Percentiles rank a stretch among this genome's conserved stretches.
phyloP scores from a whole-genome alignment of 2,113 vertebrate species.

The Poeciliopsis prolifica region DNA sequence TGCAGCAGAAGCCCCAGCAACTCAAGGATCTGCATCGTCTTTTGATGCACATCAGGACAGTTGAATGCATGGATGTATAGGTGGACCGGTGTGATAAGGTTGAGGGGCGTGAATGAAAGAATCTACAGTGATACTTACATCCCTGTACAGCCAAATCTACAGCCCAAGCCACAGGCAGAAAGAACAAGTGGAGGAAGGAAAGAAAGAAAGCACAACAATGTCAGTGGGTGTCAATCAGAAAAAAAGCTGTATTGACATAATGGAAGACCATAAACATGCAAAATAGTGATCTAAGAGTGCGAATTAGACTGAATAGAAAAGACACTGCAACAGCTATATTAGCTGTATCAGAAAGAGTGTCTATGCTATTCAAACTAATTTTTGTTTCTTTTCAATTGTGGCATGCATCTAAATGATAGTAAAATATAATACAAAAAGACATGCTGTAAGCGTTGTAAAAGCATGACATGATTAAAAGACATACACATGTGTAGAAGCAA shows the following conservation, averaged over 20 bases:
- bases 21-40: slow-evolving; percentile 28
- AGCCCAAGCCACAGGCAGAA: slow-evolving; percentile 99
- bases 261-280: slow-evolving; percentile 67
- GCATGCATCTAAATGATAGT: slow-evolving; percentile 42
- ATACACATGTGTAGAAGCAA: slow-evolving; percentile 50
- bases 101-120: slow-evolving; percentile 47
- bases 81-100: slow-evolving; percentile 68
- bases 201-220: slow-evolving; percentile 77
- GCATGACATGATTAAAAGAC: slow-evolving; percentile 32
- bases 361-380: slow-evolving; percentile 39
- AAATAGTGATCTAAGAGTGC: slow-evolving; percentile 35
- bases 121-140: slow-evolving; percentile 99
- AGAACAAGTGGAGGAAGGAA: slow-evolving; percentile 77
- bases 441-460: slow-evolving; percentile 34
- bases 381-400: slow-evolving; percentile 23
- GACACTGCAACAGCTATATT: slow-evolving; percentile 23
- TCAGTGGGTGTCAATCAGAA: slow-evolving; percentile 76
- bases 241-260: slow-evolving; percentile 70
- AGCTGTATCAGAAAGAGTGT: slow-evolving; percentile 16
- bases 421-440: slow-evolving; percentile 30
- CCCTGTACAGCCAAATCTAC: slow-evolving; percentile 99
- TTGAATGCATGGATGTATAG: slow-evolving; percentile 7
- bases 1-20: slow-evolving; percentile 50
- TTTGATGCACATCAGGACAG: slow-evolving; percentile 16
- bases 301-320: slow-evolving; percentile 47